Conservation (phyloP, 2,888 invertebrate genomes). For the Euproctis similis region DNA sequence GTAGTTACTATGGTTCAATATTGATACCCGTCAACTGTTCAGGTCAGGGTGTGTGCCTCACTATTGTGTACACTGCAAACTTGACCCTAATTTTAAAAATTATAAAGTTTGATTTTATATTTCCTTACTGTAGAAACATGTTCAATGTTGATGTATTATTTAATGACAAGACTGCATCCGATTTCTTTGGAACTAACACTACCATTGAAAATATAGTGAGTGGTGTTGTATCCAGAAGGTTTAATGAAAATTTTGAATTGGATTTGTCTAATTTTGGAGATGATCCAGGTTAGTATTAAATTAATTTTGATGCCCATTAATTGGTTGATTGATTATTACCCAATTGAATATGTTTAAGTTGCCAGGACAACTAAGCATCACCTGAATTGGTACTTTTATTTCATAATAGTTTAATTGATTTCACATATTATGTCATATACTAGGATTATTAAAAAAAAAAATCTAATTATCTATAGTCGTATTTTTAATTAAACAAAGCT, state of each 20-base stretch:
- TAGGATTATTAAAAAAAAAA: too few relatives aligned
- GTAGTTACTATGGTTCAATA: slow-evolving; percentile 34
- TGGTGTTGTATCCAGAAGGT: slow-evolving; percentile 42
- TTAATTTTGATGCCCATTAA: too few relatives aligned
- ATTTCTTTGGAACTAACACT: slow-evolving; percentile 40
- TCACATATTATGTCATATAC: too few relatives aligned
- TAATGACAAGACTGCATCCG: slow-evolving; percentile 48
- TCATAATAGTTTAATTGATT: too few relatives aligned
- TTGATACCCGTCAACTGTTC: slow-evolving; percentile 46
- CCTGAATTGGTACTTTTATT: too few relatives aligned
- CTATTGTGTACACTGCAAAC: slow-evolving; percentile 53
- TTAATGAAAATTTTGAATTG: slow-evolving; percentile 44
- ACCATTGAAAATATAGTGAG: slow-evolving; percentile 49
- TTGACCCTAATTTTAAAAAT: slow-evolving; percentile 44
- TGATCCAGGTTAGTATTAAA: slow-evolving; percentile 42
- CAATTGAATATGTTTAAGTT: too few relatives aligned
- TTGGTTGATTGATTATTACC: too few relatives aligned
- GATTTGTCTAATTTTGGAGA: slow-evolving; percentile 53
- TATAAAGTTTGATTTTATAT: slow-evolving; percentile 54
- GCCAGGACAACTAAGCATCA: too few relatives aligned
- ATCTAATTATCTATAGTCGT: too few relatives aligned
- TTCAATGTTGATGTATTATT: slow-evolving; percentile 52
- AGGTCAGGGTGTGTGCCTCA: slow-evolving; percentile 32
- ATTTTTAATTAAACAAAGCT: too few relatives aligned
- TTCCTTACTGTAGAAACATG: slow-evolving; percentile 50